Evolutionary conservation across 2,113 vertebrate genomes (phyloP), one percentile per base, ranked within the genome.

Genomic region (Aptenodytes forsteri): DNA sequence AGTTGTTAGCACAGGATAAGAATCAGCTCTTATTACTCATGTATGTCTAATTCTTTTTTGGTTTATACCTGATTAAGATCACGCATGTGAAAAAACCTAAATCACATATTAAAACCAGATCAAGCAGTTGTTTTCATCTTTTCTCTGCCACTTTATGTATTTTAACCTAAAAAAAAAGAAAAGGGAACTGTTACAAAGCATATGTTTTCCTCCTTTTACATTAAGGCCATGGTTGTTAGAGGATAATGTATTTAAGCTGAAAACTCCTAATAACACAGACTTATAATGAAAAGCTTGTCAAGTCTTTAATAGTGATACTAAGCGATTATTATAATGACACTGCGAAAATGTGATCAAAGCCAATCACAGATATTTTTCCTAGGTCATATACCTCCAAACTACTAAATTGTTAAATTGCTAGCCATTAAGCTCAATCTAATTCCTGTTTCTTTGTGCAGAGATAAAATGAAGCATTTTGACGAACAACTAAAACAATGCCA

Each of bases 401-500:
- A 69, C 46, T 81, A 86, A 93, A 93, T 32, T 87, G 78, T 61
- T 86, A 89, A 93, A 90, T 91, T 95, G 40, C 26, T 52, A 85
- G 19, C 40, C 65, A 90, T 96, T 89, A 93, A 80, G 6, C 11
- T 92, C 19, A 64, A 83, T 90, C 36, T 82, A 18, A 61, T 84
- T 92, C 36, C 13, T 83, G 13, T 54, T 86, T 87, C 75, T 86
- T 64, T 81, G 32, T 5, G 16, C 25, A 87, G 70, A 76, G 36
- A 90, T 44, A 90, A 85, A 86, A 79, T 18, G 13, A 84, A 69
- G 32, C 20, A 76, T 78, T 79, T 67, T 79, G 18, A 92, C 80
- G 30, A 96, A 47, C 4, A 88, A 49, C 5, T 81, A 54, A 38
- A 49, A 66, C 29, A 64, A 10, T 75, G 46, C 72, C 69, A 92